Conservation (phyloP, 2,888 invertebrate species). For the Tyria jacobaeae region DNA sequence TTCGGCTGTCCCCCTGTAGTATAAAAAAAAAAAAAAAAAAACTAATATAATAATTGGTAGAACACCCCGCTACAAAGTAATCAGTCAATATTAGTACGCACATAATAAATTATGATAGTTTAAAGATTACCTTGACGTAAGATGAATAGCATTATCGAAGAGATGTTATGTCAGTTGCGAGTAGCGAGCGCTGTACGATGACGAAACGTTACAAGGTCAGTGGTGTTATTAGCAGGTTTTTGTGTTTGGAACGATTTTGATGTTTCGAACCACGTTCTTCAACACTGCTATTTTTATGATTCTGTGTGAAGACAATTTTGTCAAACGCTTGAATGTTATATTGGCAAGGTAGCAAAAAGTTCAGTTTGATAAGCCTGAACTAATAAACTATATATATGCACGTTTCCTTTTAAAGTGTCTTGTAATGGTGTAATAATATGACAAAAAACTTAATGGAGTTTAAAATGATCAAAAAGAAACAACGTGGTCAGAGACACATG, state of each 20-base stretch:
- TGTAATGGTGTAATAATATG: no score
- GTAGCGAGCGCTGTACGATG: background rate
- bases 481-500: no score
- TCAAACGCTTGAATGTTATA: no score
- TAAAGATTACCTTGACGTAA: constrained; percentile 9
- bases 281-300: background rate
- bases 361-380: no score
- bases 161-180: constrained; percentile 7
- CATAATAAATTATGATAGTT: background rate
- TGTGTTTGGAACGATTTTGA: background rate
- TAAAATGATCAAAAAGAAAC: no score
- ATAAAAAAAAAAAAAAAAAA: background rate
- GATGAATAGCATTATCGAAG: constrained; percentile 1
- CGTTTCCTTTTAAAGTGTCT: no score
- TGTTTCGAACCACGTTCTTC: background rate
- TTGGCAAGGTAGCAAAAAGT: no score
- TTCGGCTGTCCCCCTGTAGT: no score
- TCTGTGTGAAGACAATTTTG: background rate
- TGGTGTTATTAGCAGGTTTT: constrained; percentile 7
- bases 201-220: constrained; percentile 11
- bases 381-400: no score
- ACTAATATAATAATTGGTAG: background rate
- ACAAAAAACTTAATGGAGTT: no score
- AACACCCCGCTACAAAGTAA: background rate
- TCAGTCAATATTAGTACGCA: background rate